A percentile compares a stretch with the other conserved stretches of the same genome.
These are phyloP conservation scores for Limnothrissa miodon DNA, from an alignment of 2,113 vertebrate genomes.

Conservation along the genomic window DNA sequence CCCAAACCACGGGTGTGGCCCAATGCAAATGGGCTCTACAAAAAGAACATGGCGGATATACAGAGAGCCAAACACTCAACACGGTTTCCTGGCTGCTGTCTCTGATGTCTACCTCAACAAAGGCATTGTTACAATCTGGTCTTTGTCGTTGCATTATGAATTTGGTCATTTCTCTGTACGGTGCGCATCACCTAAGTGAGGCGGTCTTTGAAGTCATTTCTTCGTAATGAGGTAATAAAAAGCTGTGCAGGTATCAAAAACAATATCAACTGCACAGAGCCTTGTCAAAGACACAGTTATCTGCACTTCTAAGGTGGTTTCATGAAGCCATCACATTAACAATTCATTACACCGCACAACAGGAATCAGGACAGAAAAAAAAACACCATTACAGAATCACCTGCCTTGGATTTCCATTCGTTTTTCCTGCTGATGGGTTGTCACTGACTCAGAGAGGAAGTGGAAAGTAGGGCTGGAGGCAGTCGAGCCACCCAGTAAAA, in stretches of 20 bases:
- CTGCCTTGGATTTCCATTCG: constrained; percentile 30
- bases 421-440: background rate
- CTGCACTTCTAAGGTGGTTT: constrained; percentile 54
- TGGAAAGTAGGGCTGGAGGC: background rate
- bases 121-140: background rate
- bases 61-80: background rate
- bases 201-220: constrained; percentile 9
- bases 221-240: constrained; percentile 51
- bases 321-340: constrained; percentile 59
- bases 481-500: constrained; percentile 4
- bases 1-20: background rate
- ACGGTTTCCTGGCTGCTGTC: background rate
- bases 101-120: background rate
- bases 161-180: background rate
- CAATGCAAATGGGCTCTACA: background rate
- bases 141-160: background rate
- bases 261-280: constrained; percentile 37
- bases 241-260: constrained; percentile 23
- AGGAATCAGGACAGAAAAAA: constrained; percentile 49
- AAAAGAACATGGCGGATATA: background rate
- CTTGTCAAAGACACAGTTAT: constrained; percentile 48
- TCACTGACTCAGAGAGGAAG: background rate
- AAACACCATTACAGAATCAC: constrained; percentile 34
- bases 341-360: constrained; percentile 59
- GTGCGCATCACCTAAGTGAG: background rate